Percentiles rank a stretch among this genome's conserved stretches.
Conservation (phyloP, 2,113 vertebrate genomes). For the Onychostruthus taczanowskii region DNA sequence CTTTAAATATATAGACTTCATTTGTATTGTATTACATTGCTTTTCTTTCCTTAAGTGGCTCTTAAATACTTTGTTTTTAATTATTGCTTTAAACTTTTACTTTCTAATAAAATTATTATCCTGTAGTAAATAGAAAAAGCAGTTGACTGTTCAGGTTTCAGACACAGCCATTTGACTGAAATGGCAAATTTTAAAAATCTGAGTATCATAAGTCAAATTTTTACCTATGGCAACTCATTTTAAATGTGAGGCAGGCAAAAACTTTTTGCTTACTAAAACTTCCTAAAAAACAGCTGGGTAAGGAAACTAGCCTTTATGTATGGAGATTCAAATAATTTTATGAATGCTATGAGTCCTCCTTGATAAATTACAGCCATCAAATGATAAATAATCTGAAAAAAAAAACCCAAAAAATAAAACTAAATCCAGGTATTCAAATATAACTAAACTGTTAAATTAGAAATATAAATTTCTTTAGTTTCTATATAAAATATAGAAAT, state of each 20-base stretch:
- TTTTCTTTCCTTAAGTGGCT: background rate
- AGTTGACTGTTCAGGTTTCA: background rate
- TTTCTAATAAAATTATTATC: background rate
- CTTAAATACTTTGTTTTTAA: background rate
- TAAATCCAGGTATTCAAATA: background rate
- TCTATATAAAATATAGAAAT: background rate
- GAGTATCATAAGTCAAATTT: background rate
- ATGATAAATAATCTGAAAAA: background rate
- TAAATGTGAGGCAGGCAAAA: background rate
- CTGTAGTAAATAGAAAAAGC: background rate
- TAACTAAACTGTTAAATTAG: background rate
- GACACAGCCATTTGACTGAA: background rate
- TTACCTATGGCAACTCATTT: background rate
- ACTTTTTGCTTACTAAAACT: background rate
- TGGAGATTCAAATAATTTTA: background rate
- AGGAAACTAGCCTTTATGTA: background rate
- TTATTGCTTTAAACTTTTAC: background rate
- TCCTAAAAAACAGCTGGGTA: background rate
- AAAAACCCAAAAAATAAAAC: background rate
- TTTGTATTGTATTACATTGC: background rate
- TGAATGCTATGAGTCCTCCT: background rate
- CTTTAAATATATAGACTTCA: background rate
- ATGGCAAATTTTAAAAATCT: background rate
- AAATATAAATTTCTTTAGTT: background rate
- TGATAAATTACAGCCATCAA: background rate